Percentiles rank a stretch among this genome's conserved stretches.
These are phyloP conservation scores for Sebastes iracundus DNA, from an alignment of 2,797 vertebrate genomes.

Conservation along the genomic window DNA sequence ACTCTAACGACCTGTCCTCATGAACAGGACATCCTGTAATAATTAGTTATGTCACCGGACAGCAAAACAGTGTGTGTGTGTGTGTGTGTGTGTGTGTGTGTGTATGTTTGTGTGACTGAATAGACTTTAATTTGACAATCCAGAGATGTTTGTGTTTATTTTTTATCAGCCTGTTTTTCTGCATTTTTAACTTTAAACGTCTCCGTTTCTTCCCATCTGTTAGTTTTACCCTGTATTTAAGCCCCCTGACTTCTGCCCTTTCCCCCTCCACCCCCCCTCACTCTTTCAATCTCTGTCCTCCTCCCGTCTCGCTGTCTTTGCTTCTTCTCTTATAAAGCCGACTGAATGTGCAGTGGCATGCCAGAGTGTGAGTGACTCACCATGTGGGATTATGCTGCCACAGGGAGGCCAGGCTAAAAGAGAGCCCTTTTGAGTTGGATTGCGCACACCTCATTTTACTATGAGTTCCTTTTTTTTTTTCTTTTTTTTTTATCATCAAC, in stretches of 20 bases:
- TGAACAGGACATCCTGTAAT: constrained; percentile 68
- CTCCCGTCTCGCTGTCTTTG: constrained; percentile 24
- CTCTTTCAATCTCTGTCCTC: not conserved
- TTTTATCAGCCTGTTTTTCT: not conserved
- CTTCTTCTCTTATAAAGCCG: constrained; percentile 56
- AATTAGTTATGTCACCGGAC: constrained; percentile 33
- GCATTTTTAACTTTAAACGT: not conserved
- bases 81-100: not conserved
- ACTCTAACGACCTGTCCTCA: constrained; percentile 37
- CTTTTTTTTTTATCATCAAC: constrained; percentile 31
- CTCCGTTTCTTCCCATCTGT: not conserved
- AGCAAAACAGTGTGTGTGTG: not conserved
- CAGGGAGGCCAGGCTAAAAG: constrained; percentile 41
- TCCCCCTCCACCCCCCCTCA: not conserved
- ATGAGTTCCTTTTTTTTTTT: constrained; percentile 21
- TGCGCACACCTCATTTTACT: constrained; percentile 42
- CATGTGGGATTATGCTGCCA: constrained; percentile 59
- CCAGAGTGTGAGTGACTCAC: constrained; percentile 74
- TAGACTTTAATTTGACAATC: not conserved
- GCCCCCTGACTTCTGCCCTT: not conserved
- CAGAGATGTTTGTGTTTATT: not conserved
- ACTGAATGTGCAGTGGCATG: constrained; percentile 76
- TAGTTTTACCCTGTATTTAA: not conserved
- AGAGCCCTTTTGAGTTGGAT: constrained; percentile 33
- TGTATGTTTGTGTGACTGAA: not conserved